Base-by-base conservation (phyloP, 1,140 invertebrate genomes). In the Leptonema lineaticorne region DNA sequence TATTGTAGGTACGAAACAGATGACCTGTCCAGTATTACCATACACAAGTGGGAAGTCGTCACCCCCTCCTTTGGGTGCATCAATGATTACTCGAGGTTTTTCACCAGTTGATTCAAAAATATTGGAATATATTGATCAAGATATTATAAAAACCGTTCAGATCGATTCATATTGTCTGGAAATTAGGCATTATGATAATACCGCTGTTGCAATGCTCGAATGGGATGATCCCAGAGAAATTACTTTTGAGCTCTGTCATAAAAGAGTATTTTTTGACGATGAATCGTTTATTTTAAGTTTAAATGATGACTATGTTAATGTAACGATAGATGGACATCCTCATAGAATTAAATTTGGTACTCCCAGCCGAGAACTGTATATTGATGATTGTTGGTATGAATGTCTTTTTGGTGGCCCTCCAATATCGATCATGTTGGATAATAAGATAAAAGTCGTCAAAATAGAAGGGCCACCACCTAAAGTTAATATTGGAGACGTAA, bases 401-500 rank as follows among this genome's bases (percentile, higher is more conserved):
- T 92, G 93, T 75, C 92, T 90, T 72, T 97, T 98, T 79, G 95
- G 95, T 57, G 95, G 95, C 2, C 89, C 93, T 41, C 89, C 93
- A 0, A 87, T 96, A 4, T 84, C 84, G 14, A 87, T 97, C n/a
- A 88, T 92, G 8, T 80, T 99, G 11, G 88, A 91, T 74, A 92
- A 91, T 0, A 88, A 90, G 70, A 82, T 88, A 45, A 86, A 90
- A 65, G 83, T 85, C 26, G 81, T 98, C 0, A 88, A 91, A 74
- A 79, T 98, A 2, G 90, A 93, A 73, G 95, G 95, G 0, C 92
- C 93, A 1, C 86, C 93, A 3, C 97, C 97, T 0, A 89, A 91
- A 79, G 91, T 93, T 0, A 89, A 89, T 75, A 92, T 93, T 56
- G 89, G 91, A 0, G 85, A 82, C 8, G 76, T 78, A 5, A 88